Evolutionary conservation across 2,113 vertebrate species (phyloP).

Genomic region (Dascyllus trimaculatus): DNA sequence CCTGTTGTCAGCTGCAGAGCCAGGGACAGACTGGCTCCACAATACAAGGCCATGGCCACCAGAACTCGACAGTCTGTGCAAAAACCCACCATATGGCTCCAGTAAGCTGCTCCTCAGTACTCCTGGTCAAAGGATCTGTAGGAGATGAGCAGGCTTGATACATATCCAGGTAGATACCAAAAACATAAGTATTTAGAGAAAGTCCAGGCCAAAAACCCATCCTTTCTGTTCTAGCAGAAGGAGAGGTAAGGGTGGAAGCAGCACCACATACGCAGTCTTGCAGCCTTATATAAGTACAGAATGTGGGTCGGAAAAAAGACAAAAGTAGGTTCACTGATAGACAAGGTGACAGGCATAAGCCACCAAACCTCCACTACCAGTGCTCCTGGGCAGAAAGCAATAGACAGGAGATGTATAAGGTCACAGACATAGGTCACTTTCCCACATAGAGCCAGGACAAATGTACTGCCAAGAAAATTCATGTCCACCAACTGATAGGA

Average conservation of each 20-base stretch:
- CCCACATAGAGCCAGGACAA: background rate
- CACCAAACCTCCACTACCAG: background rate
- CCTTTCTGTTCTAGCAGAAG: background rate
- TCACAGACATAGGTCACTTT: background rate
- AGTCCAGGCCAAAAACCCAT: background rate
- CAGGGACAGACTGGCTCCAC: background rate
- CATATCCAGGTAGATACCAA: slow-evolving; percentile 6
- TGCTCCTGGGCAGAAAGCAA: slow-evolving; percentile 12
- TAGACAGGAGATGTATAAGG: background rate
- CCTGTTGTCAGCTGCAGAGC: slow-evolving; percentile 4
- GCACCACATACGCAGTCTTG: background rate
- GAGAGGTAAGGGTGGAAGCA: background rate
- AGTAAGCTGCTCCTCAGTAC: slow-evolving; percentile 1
- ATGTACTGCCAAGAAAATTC: slow-evolving; percentile 23
- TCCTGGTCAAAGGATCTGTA: background rate
- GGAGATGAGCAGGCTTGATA: background rate
- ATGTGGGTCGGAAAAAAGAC: background rate
- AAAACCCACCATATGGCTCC: background rate
- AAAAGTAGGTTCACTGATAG: background rate
- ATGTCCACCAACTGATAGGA: background rate
- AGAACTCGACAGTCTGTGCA: slow-evolving; percentile 10
- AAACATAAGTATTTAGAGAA: background rate
- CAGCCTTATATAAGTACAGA: background rate
- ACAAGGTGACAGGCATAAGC: slow-evolving; percentile 11
- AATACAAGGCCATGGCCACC: background rate